phyloP scores from a whole-genome alignment of 2,888 invertebrate species.

The Brenthis daphne region DNA sequence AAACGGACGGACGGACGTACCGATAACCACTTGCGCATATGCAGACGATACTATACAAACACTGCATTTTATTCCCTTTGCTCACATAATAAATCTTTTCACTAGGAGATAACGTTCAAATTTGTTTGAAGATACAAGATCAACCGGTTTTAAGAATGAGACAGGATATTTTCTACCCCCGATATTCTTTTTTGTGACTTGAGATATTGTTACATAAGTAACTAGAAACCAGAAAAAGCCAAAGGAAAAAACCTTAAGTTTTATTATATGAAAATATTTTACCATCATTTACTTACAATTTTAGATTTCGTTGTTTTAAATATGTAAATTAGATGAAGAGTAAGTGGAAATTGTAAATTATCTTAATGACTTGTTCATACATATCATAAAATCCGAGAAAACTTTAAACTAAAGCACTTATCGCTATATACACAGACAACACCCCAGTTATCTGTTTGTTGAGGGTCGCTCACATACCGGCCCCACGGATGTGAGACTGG shows the following conservation, averaged over 20 bases:
- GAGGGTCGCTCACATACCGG: conserved; percentile 60
- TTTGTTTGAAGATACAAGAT: neutral
- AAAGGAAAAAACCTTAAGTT: neutral
- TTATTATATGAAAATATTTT: too few relatives aligned
- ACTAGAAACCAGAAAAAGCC: conserved; percentile 12
- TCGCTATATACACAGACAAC: conserved; percentile 32
- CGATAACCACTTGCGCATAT: conserved; percentile 77
- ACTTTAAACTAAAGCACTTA: conserved; percentile 28
- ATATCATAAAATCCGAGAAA: conserved; percentile 10
- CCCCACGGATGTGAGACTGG: conserved; percentile 66
- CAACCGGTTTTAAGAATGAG: conserved; percentile 27
- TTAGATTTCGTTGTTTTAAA: neutral
- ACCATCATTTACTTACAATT: neutral
- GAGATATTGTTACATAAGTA: conserved; percentile 26
- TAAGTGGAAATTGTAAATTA: neutral
- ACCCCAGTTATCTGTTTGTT: conserved; percentile 42
- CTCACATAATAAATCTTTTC: conserved; percentile 16
- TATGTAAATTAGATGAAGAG: neutral
- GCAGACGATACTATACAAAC: conserved; percentile 74
- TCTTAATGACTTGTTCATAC: conserved; percentile 5
- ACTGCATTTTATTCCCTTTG: conserved; percentile 46
- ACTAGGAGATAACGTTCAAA: conserved; percentile 17
- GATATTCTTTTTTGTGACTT: conserved; percentile 8
- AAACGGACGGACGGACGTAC: conserved; percentile 70
- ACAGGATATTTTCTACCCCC: conserved; percentile 25